Conservation (phyloP, 2,113 vertebrate genomes). For the Stomatorhinus ivindoensis region DNA sequence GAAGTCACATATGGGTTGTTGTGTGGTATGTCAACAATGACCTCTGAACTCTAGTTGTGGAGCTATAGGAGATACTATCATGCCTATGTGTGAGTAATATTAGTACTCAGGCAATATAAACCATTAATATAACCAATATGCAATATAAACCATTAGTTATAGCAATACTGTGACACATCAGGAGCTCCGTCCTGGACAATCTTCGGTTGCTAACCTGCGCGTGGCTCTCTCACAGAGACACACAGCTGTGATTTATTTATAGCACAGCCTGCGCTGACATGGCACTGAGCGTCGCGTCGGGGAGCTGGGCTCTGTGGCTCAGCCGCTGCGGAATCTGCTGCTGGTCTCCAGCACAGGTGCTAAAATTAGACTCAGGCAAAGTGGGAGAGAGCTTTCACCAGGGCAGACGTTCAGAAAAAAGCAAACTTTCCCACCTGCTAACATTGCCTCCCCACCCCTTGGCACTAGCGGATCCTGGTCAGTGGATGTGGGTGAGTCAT, state of each 20-base stretch:
- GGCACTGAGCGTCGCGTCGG: conserved; percentile 18
- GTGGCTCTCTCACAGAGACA: neutral
- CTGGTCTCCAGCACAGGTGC: conserved; percentile 44
- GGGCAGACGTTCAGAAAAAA: neutral
- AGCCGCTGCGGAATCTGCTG: conserved; percentile 27
- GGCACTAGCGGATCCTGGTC: neutral
- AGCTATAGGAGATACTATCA: neutral
- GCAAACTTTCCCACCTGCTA: neutral
- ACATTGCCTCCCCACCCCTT: neutral
- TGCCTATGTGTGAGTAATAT: neutral
- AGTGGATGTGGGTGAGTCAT: neutral
- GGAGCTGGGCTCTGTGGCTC: conserved; percentile 18
- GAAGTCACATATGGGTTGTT: too few relatives aligned
- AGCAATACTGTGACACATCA: neutral
- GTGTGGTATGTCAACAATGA: too few relatives aligned
- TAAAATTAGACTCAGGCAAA: conserved; percentile 49
- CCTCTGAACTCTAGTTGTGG: neutral
- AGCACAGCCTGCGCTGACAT: conserved; percentile 33
- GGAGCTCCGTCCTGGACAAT: neutral
- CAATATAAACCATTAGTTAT: neutral
- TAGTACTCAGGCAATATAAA: neutral
- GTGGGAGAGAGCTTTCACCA: conserved; percentile 11
- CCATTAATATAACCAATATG: too few relatives aligned
- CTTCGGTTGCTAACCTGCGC: neutral
- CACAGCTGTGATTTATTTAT: conserved; percentile 30